Evolutionary conservation across 1,140 invertebrate species (phyloP).

Genomic region (Lucilia cuprina): DNA sequence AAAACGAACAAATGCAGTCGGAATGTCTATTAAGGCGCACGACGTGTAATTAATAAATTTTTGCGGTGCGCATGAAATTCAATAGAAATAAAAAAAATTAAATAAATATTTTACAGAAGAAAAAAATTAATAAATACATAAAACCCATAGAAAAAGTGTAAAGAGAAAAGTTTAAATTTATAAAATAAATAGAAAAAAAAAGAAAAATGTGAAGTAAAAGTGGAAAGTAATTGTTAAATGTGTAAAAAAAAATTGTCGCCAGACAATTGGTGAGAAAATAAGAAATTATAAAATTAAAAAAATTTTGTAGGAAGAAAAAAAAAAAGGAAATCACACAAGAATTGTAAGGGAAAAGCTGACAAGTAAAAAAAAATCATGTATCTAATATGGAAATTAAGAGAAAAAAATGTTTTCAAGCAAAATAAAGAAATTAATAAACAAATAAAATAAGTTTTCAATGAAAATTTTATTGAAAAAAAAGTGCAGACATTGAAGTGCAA

Average conservation of each 20-base stretch:
- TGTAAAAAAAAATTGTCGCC: constrained; percentile 13
- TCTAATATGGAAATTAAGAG: background rate
- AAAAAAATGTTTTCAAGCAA: background rate
- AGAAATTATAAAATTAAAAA: background rate
- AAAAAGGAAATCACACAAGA: background rate
- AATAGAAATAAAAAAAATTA: background rate
- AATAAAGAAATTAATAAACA: background rate
- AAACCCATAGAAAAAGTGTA: background rate
- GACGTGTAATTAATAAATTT: background rate
- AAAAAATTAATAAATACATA: background rate
- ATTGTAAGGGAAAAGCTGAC: background rate
- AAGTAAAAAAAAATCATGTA: background rate
- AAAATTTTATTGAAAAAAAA: background rate
- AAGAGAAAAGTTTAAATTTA: background rate
- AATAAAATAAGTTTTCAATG: background rate
- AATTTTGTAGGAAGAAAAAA: background rate
- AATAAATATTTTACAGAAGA: background rate
- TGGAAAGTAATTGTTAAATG: background rate
- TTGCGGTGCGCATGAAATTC: constrained; percentile 5
- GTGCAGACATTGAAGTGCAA: constrained; percentile 6
- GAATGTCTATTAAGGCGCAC: constrained; percentile 12
- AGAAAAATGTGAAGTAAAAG: constrained; percentile 19
- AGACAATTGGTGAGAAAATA: constrained; percentile 10
- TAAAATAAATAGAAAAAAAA: background rate
- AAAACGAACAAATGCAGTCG: constrained; percentile 15